These are phyloP conservation scores for Stramonita haemastoma DNA, from an alignment of 2,888 invertebrate genomes.

Conservation along the genomic window DNA sequence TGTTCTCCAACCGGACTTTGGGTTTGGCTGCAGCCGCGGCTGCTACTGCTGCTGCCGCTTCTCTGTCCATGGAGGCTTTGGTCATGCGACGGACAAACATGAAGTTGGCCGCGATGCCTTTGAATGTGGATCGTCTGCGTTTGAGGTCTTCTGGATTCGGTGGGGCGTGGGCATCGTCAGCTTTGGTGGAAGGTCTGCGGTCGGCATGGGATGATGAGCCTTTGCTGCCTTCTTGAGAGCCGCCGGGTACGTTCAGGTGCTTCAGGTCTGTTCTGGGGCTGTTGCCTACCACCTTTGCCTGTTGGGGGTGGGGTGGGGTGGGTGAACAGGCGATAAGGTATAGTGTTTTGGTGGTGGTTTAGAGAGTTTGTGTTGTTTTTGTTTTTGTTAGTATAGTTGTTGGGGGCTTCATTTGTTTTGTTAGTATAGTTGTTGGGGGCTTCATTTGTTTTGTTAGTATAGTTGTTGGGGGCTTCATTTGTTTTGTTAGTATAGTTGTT, in stretches of 20 bases:
- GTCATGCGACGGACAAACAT: slow-evolving; percentile 16
- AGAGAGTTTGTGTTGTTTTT: too few relatives aligned
- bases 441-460: too few relatives aligned
- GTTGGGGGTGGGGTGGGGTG: too few relatives aligned
- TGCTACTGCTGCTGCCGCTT: slow-evolving; percentile 7
- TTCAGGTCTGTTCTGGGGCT: not conserved
- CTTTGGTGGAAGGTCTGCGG: not conserved
- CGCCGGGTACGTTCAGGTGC: not conserved
- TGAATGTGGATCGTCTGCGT: slow-evolving; percentile 11
- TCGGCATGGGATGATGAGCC: not conserved
- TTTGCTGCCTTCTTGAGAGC: not conserved
- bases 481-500: too few relatives aligned
- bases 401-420: too few relatives aligned
- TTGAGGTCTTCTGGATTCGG: not conserved
- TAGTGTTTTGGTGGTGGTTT: too few relatives aligned
- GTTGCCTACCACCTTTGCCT: not conserved
- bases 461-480: too few relatives aligned
- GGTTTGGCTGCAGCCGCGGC: not conserved
- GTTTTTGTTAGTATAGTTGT: too few relatives aligned
- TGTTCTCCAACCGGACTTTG: slow-evolving; percentile 29
- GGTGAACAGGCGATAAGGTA: too few relatives aligned
- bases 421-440: too few relatives aligned
- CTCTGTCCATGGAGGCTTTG: not conserved
- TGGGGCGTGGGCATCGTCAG: not conserved
- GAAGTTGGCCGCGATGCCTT: not conserved